Conservation (phyloP, 2,888 invertebrate genomes). For the Drosophila austrosaltans region DNA sequence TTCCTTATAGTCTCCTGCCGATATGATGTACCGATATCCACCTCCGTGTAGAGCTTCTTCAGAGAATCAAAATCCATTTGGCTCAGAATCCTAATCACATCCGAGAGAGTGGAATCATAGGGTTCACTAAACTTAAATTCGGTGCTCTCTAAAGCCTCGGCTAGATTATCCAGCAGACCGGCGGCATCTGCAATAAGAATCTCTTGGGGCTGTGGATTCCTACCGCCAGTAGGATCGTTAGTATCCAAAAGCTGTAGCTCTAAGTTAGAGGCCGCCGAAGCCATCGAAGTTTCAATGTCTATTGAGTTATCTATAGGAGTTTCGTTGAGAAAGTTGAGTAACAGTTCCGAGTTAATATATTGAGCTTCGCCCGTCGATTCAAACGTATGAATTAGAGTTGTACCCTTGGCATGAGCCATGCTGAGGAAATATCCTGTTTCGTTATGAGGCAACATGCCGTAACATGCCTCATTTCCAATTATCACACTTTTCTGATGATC, state of each 20-base stretch:
- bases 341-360: constrained; percentile 82
- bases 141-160: constrained; percentile 82
- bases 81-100: constrained; percentile 81
- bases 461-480: constrained; percentile 82
- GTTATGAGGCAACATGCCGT: constrained; percentile 81
- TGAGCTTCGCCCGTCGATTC: constrained; percentile 84
- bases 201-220: constrained; percentile 82
- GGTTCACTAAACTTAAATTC: constrained; percentile 83
- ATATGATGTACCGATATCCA: constrained; percentile 89
- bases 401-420: constrained; percentile 83
- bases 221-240: constrained; percentile 83
- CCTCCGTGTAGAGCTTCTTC: constrained; percentile 85
- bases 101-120: constrained; percentile 82
- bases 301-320: constrained; percentile 82
- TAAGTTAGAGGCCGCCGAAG: constrained; percentile 73
- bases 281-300: constrained; percentile 83
- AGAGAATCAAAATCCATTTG: constrained; percentile 82
- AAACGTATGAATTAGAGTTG: constrained; percentile 83
- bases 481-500: constrained; percentile 83
- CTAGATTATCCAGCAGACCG: constrained; percentile 79
- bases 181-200: constrained; percentile 77
- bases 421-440: constrained; percentile 82
- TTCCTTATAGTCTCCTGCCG: constrained; percentile 89
- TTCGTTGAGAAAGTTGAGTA: constrained; percentile 81
- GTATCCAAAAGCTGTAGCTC: constrained; percentile 77